A percentile compares a stretch with the other conserved stretches of the same genome.
Evolutionary conservation across 2,888 invertebrate genomes (phyloP).

Genomic region (Strigamia transsilvanica): DNA sequence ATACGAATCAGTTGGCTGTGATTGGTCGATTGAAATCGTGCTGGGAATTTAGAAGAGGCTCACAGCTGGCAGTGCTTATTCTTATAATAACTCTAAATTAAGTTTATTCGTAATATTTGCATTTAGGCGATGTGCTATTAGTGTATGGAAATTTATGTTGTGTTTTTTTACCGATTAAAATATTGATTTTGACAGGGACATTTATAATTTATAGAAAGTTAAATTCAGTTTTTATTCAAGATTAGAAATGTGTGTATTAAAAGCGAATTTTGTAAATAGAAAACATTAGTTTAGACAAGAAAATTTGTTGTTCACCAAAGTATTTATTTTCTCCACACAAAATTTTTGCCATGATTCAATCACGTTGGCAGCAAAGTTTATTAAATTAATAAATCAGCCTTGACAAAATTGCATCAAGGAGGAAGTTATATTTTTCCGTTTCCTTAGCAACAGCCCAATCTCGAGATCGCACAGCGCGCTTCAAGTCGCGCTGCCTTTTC

Average conservation of each 20-base stretch:
- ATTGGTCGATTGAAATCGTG: slow-evolving; percentile 28
- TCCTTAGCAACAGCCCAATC: not conserved
- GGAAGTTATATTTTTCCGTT: slow-evolving; percentile 10
- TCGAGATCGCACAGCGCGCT: not conserved
- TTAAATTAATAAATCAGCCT: slow-evolving; percentile 36
- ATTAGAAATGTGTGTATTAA: no score
- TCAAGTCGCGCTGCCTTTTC: slow-evolving; percentile 12
- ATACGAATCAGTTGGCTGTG: not conserved
- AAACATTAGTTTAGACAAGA: not conserved
- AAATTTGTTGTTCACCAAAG: not conserved
- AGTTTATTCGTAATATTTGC: not conserved
- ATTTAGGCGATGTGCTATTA: not conserved
- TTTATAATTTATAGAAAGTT: no score
- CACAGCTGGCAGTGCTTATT: slow-evolving; percentile 11
- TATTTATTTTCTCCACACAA: not conserved
- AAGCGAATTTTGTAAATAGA: no score
- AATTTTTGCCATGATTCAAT: not conserved
- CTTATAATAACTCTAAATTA: slow-evolving; percentile 9
- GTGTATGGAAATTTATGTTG: not conserved
- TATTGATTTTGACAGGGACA: no score
- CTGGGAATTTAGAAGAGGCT: not conserved
- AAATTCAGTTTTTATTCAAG: no score
- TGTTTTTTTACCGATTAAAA: not conserved
- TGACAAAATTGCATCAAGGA: slow-evolving; percentile 22
- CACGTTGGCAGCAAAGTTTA: slow-evolving; percentile 3